Conservation (phyloP, 2,113 vertebrate genomes). For the Helogale parvula region DNA sequence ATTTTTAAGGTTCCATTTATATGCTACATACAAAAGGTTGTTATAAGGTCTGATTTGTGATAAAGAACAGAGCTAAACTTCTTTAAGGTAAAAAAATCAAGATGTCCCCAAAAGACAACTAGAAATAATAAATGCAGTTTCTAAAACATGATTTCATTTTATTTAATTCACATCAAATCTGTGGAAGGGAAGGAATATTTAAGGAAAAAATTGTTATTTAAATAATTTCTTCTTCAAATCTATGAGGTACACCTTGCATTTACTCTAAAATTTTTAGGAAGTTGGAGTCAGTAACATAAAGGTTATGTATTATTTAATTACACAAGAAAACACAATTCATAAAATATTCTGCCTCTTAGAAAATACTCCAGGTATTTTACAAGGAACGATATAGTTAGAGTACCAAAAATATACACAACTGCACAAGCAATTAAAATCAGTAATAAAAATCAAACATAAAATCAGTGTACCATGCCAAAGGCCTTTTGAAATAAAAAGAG, state of each 20-base stretch:
- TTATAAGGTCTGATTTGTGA: constrained; percentile 41
- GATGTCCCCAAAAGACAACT: constrained; percentile 45
- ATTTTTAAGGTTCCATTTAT: constrained; percentile 61
- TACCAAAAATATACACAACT: constrained; percentile 74
- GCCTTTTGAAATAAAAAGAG: constrained; percentile 77
- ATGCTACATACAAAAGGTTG: constrained; percentile 16
- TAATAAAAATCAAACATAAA: constrained; percentile 82
- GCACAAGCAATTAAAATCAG: constrained; percentile 75
- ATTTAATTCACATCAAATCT: constrained; percentile 57
- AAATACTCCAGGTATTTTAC: constrained; percentile 72
- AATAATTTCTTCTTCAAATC: constrained; percentile 26
- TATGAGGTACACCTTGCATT: constrained; percentile 9
- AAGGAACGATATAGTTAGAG: constrained; percentile 64
- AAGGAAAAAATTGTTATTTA: constrained; percentile 15
- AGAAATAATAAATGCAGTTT: constrained; percentile 54
- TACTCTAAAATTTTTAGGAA: constrained; percentile 13
- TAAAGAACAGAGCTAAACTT: not conserved
- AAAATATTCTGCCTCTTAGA: constrained; percentile 66
- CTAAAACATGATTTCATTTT: constrained; percentile 47
- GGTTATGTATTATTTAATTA: constrained; percentile 73
- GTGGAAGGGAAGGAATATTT: constrained; percentile 41
- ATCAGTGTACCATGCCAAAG: constrained; percentile 75
- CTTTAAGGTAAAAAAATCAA: constrained; percentile 38
- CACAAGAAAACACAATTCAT: constrained; percentile 49
- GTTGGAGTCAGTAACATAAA: constrained; percentile 45